Percentiles rank a stretch among this genome's conserved stretches.
Evolutionary conservation across 2,113 vertebrate genomes (phyloP).

Genomic region (Hepsetus odoe): DNA sequence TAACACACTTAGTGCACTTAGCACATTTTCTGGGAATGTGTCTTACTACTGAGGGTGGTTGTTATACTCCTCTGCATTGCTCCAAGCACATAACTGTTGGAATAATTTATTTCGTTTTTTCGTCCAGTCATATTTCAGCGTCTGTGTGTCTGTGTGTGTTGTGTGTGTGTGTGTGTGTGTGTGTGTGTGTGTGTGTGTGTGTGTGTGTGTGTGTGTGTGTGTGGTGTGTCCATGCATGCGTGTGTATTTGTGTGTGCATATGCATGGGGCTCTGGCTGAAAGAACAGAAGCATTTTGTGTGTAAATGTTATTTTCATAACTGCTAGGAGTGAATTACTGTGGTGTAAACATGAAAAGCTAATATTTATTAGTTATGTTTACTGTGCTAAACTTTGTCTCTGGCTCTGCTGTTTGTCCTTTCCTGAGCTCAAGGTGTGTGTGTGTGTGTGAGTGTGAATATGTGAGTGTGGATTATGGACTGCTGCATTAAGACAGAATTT

Average conservation of each 20-base stretch:
- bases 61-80: too few relatives aligned
- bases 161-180: not conserved
- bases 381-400: not conserved
- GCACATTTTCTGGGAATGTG: too few relatives aligned
- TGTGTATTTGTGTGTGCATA: not conserved
- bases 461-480: not conserved
- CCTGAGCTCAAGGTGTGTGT: not conserved
- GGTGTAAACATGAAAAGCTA: constrained; percentile 57
- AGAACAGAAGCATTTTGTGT: constrained; percentile 13
- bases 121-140: too few relatives aligned
- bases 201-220: not conserved
- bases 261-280: not conserved
- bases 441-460: not conserved
- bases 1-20: too few relatives aligned
- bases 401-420: not conserved
- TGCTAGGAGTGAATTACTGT: constrained; percentile 49
- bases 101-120: too few relatives aligned
- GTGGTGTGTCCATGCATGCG: not conserved
- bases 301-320: constrained; percentile 43
- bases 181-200: not conserved
- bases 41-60: too few relatives aligned
- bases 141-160: constrained; percentile 71
- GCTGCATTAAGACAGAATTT: too few relatives aligned
- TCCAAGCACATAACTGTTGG: too few relatives aligned
- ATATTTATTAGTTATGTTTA: constrained; percentile 60